A percentile compares a stretch with the other conserved stretches of the same genome.
phyloP scores from a whole-genome alignment of 2,797 vertebrate species.

The Girardinus metallicus region DNA sequence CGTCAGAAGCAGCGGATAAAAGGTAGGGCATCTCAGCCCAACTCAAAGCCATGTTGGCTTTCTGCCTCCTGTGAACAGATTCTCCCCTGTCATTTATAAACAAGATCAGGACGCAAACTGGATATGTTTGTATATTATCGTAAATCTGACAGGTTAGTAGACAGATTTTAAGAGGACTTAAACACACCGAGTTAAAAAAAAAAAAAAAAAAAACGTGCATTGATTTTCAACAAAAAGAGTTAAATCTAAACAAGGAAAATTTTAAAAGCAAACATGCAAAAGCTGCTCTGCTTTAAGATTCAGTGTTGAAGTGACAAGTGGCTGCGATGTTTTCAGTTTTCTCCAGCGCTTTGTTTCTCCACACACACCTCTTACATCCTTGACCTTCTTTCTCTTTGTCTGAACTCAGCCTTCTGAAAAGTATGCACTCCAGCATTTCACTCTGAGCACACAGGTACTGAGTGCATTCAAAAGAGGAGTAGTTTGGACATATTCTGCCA shows the following conservation, averaged over 20 bases:
- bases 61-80: not conserved
- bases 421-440: not conserved
- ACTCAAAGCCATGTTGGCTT: slow-evolving; percentile 2
- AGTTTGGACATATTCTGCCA: not conserved
- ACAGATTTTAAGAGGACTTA: not conserved
- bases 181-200: not conserved
- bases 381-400: slow-evolving; percentile 10
- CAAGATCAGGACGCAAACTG: not conserved
- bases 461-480: slow-evolving; percentile 8
- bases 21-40: slow-evolving; percentile 12
- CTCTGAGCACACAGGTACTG: not conserved
- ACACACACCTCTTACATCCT: not conserved
- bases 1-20: slow-evolving; percentile 78
- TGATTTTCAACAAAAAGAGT: not conserved
- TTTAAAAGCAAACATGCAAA: not conserved
- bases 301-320: not conserved
- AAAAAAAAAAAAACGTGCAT: not conserved
- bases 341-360: not conserved
- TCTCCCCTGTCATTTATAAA: not conserved
- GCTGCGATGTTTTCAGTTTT: not conserved
- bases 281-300: not conserved
- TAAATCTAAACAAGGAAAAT: not conserved
- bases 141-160: not conserved
- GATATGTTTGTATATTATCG: not conserved
- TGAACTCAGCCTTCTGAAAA: slow-evolving; percentile 1